Evolutionary conservation across 2,797 vertebrate genomes (phyloP), one percentile per base, ranked within the genome.

Genomic region (Malacoraja senta): DNA sequence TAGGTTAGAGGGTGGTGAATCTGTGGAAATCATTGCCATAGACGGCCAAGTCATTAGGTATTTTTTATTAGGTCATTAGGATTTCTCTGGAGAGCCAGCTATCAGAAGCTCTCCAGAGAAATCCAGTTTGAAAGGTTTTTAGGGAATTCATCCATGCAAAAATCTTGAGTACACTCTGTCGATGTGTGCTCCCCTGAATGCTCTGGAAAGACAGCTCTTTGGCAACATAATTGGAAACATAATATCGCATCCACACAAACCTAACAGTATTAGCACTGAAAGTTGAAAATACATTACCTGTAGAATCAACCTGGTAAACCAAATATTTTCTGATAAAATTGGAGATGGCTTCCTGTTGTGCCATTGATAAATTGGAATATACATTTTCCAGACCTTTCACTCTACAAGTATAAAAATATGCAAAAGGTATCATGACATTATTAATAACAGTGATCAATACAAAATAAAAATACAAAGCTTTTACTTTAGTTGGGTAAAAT

Each of bases 261-360:
- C 17, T 29, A 15, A 8, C 61, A 53, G 21, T 13, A 53, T 53
- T 19, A 26, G 32, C 35, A 44, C 90, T 74, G 38, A 74, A 91
- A 3, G 38, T 12, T 91, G 38, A 4, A 53, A 6, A 3, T 72
- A 91, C 26, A 26, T 58, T 92, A 92, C 90, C 90, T 92, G 71
- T n/a, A 8, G 24, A 44, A 74, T 17, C 10, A 74, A 17, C 21
- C 72, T 76, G 90, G 35, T 15, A 24, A 21, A 24, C 8, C 78
- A 95, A 93, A 44, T 93, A 95, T 6, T 3, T 81, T 13, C 53
- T 38, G 77, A 94, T 94, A 79, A 91, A 94, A 38, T 0, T 21
- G 15, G 93, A 79, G 21, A 94, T 15, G 3, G 93, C 71, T 12
- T 61, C 3, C 21, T 65, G 94, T 93, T 94, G 94, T 7, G 94